phyloP scores from a whole-genome alignment of 1,140 invertebrate species.

The Camponotus vicinus region DNA sequence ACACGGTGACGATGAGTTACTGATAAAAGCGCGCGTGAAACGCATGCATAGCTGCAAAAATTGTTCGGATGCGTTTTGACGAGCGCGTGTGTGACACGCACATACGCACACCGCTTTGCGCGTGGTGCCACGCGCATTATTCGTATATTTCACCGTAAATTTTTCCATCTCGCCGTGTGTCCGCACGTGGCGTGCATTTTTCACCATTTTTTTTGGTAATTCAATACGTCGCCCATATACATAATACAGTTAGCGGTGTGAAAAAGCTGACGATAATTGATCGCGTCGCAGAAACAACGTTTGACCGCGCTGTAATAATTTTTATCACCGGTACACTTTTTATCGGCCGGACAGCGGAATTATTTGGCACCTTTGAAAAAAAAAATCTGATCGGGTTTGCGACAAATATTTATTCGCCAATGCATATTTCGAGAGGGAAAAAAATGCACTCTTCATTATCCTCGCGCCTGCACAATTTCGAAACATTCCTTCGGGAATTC shows the following conservation, averaged over 20 bases:
- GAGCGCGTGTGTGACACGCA: not conserved
- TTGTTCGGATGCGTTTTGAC: slow-evolving; percentile 31
- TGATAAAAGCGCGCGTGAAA: slow-evolving; percentile 48
- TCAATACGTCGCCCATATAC: slow-evolving; percentile 58
- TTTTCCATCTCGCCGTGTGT: slow-evolving; percentile 48
- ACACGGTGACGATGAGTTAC: slow-evolving; percentile 60
- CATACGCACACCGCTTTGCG: slow-evolving; percentile 6
- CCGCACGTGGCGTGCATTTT: slow-evolving; percentile 54
- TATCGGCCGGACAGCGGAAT: slow-evolving; percentile 37
- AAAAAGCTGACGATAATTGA: slow-evolving; percentile 63
- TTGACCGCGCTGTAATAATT: slow-evolving; percentile 61
- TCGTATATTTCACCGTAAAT: slow-evolving; percentile 56
- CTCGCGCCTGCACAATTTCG: slow-evolving; percentile 16
- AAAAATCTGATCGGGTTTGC: slow-evolving; percentile 37
- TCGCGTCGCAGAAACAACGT: slow-evolving; percentile 59
- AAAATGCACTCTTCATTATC: slow-evolving; percentile 43
- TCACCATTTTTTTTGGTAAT: slow-evolving; percentile 60
- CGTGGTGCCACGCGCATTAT: slow-evolving; percentile 25
- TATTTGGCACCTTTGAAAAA: slow-evolving; percentile 43
- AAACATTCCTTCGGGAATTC: slow-evolving; percentile 41
- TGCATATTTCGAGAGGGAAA: not conserved
- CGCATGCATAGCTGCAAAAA: slow-evolving; percentile 25
- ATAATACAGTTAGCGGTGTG: slow-evolving; percentile 60
- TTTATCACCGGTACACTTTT: slow-evolving; percentile 58
- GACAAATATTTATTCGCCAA: slow-evolving; percentile 43